Percentiles rank a stretch among this genome's conserved stretches.
phyloP scores from a whole-genome alignment of 2,797 vertebrate species.

The Chloroceryle inda region DNA sequence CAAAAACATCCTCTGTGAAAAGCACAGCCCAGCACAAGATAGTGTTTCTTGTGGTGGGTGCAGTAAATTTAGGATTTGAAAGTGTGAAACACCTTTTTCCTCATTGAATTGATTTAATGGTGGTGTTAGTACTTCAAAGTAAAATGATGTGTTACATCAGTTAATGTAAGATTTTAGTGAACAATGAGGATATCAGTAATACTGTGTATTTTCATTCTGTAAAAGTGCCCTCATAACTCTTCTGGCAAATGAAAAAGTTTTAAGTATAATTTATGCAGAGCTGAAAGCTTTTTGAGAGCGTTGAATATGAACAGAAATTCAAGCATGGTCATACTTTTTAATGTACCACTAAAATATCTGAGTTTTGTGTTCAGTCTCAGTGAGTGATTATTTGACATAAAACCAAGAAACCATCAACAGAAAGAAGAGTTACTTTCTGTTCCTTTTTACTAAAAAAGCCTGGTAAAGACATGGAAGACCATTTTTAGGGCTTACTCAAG shows the following conservation, averaged over 20 bases:
- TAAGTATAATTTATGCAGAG: not conserved
- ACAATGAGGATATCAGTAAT: not conserved
- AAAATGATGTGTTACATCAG: not conserved
- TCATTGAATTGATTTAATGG: not conserved
- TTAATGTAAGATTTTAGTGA: not conserved
- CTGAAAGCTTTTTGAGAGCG: slow-evolving; percentile 38
- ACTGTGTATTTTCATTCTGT: not conserved
- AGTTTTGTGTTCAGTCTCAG: not conserved
- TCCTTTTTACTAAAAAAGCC: not conserved
- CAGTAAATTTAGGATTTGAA: not conserved
- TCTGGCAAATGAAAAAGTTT: not conserved
- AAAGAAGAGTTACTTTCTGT: not conserved
- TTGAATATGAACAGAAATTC: slow-evolving; percentile 10
- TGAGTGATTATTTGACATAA: not conserved
- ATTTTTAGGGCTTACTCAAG: not conserved
- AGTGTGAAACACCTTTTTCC: not conserved
- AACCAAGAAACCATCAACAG: no score
- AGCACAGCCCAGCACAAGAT: not conserved
- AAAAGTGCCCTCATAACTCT: not conserved
- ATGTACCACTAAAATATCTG: not conserved
- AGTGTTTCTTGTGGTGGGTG: not conserved
- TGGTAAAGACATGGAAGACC: not conserved
- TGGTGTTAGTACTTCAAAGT: not conserved
- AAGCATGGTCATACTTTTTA: not conserved
- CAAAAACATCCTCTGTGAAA: not conserved